Conservation (phyloP, 2,113 vertebrate genomes). For the Platichthys flesus region DNA sequence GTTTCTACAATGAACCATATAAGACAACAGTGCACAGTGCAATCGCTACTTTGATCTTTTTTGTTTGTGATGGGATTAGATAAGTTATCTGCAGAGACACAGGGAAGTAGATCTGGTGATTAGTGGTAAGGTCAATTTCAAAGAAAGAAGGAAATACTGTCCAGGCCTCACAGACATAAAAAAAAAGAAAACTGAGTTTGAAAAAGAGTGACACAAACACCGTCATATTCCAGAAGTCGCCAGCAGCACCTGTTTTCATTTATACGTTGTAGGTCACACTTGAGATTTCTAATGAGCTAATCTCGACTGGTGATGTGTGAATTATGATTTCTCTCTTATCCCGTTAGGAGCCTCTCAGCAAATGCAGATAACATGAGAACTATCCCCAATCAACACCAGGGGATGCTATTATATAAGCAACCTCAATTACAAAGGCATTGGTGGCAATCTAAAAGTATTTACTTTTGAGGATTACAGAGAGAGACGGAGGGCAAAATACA, state of each 20-base stretch:
- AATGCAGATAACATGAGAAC: constrained; percentile 31
- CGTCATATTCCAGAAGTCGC: neutral
- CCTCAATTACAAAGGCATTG: constrained; percentile 45
- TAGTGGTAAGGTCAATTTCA: constrained; percentile 9
- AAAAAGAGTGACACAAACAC: neutral
- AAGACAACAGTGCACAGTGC: neutral
- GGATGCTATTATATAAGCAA: constrained; percentile 67
- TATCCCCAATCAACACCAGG: constrained; percentile 65
- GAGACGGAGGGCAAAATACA: constrained; percentile 39
- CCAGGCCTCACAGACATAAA: constrained; percentile 9
- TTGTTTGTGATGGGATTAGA: constrained; percentile 1
- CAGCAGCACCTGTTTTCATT: neutral
- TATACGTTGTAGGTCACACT: constrained; percentile 3
- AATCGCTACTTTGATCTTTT: neutral
- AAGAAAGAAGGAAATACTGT: constrained; percentile 9
- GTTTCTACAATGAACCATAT: neutral
- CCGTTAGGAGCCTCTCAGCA: constrained; percentile 38
- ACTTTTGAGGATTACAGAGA: constrained; percentile 51
- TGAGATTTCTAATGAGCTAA: constrained; percentile 26
- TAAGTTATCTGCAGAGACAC: constrained; percentile 3
- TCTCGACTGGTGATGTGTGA: constrained; percentile 25
- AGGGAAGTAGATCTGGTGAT: constrained; percentile 29
- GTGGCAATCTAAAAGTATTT: constrained; percentile 55
- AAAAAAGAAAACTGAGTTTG: neutral
- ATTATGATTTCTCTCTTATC: constrained; percentile 35